These are phyloP conservation scores for Gorsachius goisagi DNA, from an alignment of 2,113 vertebrate species.

Conservation along the genomic window DNA sequence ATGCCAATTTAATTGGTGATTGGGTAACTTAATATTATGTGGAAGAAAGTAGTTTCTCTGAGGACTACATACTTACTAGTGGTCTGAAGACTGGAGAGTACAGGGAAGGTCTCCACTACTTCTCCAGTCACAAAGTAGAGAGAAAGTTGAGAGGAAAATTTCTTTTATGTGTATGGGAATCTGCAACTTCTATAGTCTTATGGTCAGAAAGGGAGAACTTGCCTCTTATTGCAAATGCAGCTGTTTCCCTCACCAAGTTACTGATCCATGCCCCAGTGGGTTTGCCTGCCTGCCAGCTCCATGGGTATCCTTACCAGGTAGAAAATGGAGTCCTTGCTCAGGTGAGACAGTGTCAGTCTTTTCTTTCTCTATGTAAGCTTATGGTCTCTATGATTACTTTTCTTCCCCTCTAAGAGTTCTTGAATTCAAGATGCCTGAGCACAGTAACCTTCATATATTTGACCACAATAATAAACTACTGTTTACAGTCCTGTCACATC, in stretches of 20 bases:
- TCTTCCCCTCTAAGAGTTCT: fast-evolving
- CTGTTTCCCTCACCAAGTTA: neutral
- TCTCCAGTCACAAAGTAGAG: neutral
- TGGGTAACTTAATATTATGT: neutral
- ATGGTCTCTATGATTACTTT: neutral
- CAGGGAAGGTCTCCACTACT: fast-evolving
- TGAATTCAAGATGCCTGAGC: neutral
- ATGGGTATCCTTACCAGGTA: neutral
- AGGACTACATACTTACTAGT: fast-evolving
- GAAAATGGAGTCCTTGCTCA: neutral
- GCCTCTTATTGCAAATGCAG: neutral
- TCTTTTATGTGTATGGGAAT: fast-evolving
- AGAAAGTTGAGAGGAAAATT: neutral
- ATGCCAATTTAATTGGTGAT: neutral
- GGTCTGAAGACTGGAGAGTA: neutral
- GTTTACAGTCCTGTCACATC: neutral
- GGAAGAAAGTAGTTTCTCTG: neutral
- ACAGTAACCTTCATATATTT: neutral
- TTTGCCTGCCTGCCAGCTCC: neutral
- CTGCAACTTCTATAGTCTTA: neutral
- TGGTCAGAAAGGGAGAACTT: neutral
- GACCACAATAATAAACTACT: neutral
- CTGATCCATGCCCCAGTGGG: neutral
- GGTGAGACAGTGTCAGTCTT: neutral
- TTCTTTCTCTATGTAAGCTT: neutral